Percentiles rank a stretch among this genome's conserved stretches.
phyloP scores from a whole-genome alignment of 2,797 vertebrate species.

The Macropus fuliginosus region DNA sequence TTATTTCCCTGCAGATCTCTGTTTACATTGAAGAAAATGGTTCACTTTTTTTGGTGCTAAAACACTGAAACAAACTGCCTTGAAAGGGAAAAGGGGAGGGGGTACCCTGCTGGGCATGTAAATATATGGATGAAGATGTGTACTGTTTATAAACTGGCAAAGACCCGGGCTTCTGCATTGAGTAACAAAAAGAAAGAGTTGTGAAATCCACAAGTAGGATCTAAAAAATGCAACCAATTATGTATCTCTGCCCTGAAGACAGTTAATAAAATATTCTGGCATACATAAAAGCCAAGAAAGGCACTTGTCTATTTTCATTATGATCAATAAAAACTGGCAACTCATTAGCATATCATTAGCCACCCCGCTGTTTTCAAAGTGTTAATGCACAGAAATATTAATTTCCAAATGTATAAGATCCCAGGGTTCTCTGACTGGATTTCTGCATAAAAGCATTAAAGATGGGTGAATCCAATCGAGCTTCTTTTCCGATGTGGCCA shows the following conservation, averaged over 20 bases:
- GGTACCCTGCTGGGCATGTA: slow-evolving; percentile 81
- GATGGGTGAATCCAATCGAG: slow-evolving; percentile 64
- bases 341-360: slow-evolving; percentile 87
- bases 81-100: slow-evolving; percentile 71
- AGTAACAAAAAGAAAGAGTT: slow-evolving; percentile 73
- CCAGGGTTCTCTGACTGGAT: slow-evolving; percentile 74
- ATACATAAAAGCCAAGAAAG: slow-evolving; percentile 82
- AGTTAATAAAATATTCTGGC: slow-evolving; percentile 84
- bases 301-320: slow-evolving; percentile 85
- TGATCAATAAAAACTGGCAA: slow-evolving; percentile 86
- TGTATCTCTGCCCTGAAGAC: slow-evolving; percentile 82
- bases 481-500: slow-evolving; percentile 75
- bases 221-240: slow-evolving; percentile 80
- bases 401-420: slow-evolving; percentile 80
- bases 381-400: slow-evolving; percentile 85
- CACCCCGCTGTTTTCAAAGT: slow-evolving; percentile 84
- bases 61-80: slow-evolving; percentile 83
- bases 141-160: slow-evolving; percentile 77
- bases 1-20: slow-evolving; percentile 84
- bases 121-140: slow-evolving; percentile 75
- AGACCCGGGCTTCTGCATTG: slow-evolving; percentile 69
- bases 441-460: slow-evolving; percentile 81
- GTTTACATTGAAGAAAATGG: slow-evolving; percentile 83
- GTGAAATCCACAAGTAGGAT: slow-evolving; percentile 76
- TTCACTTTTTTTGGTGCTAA: slow-evolving; percentile 73